Conservation (phyloP, 1,140 invertebrate species). For the Gonatopus flavifemur region DNA sequence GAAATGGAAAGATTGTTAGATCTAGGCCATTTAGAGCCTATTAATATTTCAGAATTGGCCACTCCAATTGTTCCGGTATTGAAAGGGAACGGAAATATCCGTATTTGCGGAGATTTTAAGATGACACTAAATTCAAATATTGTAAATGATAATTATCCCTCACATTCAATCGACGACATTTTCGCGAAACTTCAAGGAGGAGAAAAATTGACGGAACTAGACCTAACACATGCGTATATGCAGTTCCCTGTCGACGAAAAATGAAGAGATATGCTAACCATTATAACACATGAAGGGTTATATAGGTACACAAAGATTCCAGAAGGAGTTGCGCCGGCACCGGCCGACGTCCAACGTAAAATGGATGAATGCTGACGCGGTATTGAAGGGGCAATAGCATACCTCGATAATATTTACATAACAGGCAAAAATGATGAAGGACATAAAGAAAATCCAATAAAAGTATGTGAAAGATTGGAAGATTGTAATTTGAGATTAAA, state of each 20-base stretch:
- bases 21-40: constrained; percentile 38
- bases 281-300: constrained; percentile 25
- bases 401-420: constrained; percentile 21
- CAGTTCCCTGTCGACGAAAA: neutral
- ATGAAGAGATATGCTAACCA: neutral
- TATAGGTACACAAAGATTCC: constrained; percentile 39
- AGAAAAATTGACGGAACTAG: neutral
- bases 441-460: constrained; percentile 6
- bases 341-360: constrained; percentile 39
- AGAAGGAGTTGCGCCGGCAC: constrained; percentile 42
- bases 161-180: constrained; percentile 14
- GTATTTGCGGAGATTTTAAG: constrained; percentile 6
- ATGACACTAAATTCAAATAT: constrained; percentile 1
- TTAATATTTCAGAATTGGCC: constrained; percentile 24
- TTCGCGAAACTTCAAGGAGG: constrained; percentile 8
- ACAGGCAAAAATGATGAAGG: constrained; percentile 10
- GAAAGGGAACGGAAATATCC: neutral
- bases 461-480: constrained; percentile 16
- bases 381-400: constrained; percentile 18
- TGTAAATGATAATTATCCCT: neutral
- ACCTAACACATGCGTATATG: constrained; percentile 1
- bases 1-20: constrained; percentile 32
- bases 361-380: constrained; percentile 39
- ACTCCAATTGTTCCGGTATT: neutral
- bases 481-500: constrained; percentile 16